phyloP scores from a whole-genome alignment of 2,797 vertebrate species.

The Sus cebifrons region DNA sequence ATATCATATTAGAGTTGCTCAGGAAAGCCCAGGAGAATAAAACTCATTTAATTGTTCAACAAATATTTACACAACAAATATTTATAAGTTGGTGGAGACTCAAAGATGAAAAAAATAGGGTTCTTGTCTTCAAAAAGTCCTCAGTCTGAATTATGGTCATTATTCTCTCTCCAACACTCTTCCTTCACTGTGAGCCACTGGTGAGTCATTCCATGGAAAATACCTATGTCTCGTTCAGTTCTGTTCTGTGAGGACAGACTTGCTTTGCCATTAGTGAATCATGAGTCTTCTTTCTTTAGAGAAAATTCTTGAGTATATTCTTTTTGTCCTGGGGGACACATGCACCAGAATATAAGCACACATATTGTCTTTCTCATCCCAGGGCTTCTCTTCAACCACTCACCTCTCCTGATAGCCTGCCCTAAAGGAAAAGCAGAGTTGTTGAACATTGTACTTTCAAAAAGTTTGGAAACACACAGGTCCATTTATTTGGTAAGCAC shows the following conservation, averaged over 20 bases:
- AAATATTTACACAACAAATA: conserved; percentile 73
- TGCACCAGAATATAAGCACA: background rate
- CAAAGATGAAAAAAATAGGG: conserved; percentile 36
- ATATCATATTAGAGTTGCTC: background rate
- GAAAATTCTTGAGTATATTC: conserved; percentile 29
- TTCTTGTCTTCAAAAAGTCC: conserved; percentile 66
- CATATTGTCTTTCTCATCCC: background rate
- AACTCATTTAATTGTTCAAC: conserved; percentile 65
- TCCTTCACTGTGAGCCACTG: background rate
- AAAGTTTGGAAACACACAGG: background rate
- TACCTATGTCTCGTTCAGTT: conserved; percentile 58
- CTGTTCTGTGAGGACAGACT: background rate
- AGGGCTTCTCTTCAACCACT: conserved; percentile 38
- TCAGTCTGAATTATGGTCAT: conserved; percentile 54
- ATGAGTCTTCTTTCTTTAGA: conserved; percentile 28
- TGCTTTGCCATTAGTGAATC: background rate
- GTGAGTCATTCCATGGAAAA: conserved; percentile 69
- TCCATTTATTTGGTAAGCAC: conserved; percentile 25
- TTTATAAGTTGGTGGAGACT: conserved; percentile 64
- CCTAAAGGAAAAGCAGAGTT: conserved; percentile 22
- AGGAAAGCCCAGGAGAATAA: conserved; percentile 64
- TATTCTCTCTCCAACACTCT: conserved; percentile 29
- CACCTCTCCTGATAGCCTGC: background rate
- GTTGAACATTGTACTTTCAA: background rate
- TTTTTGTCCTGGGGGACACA: conserved; percentile 3